Evolutionary conservation across 2,113 vertebrate species (phyloP), one percentile per base, ranked within the genome.

Genomic region (Serinus canaria): DNA sequence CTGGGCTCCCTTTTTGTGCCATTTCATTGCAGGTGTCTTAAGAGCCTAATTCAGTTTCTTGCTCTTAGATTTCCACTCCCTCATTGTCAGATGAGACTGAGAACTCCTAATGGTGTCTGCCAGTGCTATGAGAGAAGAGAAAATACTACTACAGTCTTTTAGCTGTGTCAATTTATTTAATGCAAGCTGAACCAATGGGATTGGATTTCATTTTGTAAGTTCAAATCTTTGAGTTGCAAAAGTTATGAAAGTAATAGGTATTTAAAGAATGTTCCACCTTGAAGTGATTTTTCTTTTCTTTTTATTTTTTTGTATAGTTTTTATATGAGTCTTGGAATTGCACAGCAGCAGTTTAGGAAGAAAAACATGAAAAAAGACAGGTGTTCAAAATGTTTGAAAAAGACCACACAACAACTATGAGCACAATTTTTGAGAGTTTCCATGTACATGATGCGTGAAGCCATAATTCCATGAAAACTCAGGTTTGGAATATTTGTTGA

Each of bases 1-100:
- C 4, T 56, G 15, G 8, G 16, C 50, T 74, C 10, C 46, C 6
- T 22, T 31, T 9, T 31, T 3, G 1, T 9, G 5, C 1, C 14
- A 21, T 50, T 80, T 89, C 30, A 30, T 33, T 64, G 13, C 15
- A 80, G 43, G 11, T 9, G 22, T 56, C 23, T 63, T 64, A 44
- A 55, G 4, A 43, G 8, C 30, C 11, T n/a, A 30, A 50, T 43
- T 50, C 35, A 43, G 4, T 43, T 74, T 80, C 33, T 44, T 3
- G 31, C 6, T 50, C 49, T 82, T 43, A 60, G 33, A 46, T 55
- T 85, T 92, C 39, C 75, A 13, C 37, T 87, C 12, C 21, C 16
- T 68, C 0, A 21, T 39, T 27, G 21, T 60, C 63, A 73, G 0
- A 8, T 43, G 46, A 84, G 83, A 58, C 20, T 66, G 55, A 44